Percentiles rank a stretch among this genome's conserved stretches.
Evolutionary conservation across 2,888 invertebrate species (phyloP).

Genomic region (Mesochorus sp.): DNA sequence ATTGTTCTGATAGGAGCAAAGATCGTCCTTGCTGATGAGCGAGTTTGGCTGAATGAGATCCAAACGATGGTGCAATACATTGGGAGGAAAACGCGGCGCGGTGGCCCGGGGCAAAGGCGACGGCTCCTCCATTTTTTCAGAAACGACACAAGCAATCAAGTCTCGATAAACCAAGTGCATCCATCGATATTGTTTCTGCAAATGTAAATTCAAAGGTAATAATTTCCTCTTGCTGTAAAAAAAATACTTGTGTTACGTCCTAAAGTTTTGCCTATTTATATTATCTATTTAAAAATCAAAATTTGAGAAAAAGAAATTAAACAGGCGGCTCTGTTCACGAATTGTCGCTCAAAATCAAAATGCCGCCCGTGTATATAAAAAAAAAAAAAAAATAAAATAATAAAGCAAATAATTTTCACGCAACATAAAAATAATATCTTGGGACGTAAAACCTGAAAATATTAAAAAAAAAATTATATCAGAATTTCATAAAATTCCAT

Average conservation of each 20-base stretch:
- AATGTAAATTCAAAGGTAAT: neutral
- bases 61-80: conserved; percentile 78
- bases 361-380: too few relatives aligned
- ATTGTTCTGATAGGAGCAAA: conserved; percentile 76
- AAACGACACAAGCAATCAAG: conserved; percentile 77
- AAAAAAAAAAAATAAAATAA: neutral
- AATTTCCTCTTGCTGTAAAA: neutral
- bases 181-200: conserved; percentile 75
- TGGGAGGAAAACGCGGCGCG: conserved; percentile 71
- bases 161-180: conserved; percentile 76
- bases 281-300: neutral
- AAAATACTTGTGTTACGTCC: too few relatives aligned
- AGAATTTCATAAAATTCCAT: neutral
- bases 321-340: too few relatives aligned
- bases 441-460: too few relatives aligned
- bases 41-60: conserved; percentile 74
- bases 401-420: conserved; percentile 46
- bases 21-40: conserved; percentile 70
- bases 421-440: too few relatives aligned
- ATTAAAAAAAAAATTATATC: too few relatives aligned
- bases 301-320: too few relatives aligned
- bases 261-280: too few relatives aligned
- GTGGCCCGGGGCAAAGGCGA: conserved; percentile 70
- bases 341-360: too few relatives aligned
- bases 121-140: conserved; percentile 69